Percentiles rank a stretch among this genome's conserved stretches.
Evolutionary conservation across 2,888 invertebrate genomes (phyloP).

Genomic region (Melinaea marsaeus): DNA sequence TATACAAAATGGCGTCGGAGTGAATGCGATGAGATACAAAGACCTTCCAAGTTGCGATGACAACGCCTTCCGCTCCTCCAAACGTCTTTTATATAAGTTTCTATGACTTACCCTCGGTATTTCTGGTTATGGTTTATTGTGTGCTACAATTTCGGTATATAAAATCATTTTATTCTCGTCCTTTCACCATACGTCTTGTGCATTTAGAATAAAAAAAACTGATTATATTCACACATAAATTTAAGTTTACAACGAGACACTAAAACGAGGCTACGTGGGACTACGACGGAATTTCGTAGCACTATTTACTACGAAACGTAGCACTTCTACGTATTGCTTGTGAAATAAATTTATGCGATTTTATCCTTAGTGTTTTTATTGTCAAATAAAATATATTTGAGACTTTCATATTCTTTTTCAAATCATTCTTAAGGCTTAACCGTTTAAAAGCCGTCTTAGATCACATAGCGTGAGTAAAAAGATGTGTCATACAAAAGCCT

Average conservation of each 20-base stretch:
- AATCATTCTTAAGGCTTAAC: constrained; percentile 6
- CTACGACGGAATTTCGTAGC: constrained; percentile 10
- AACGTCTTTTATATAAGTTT: constrained; percentile 31
- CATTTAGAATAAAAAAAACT: too few relatives aligned
- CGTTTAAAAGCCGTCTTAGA: constrained; percentile 23
- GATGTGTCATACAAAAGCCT: constrained; percentile 15
- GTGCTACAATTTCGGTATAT: background rate
- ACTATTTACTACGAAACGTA: constrained; percentile 13
- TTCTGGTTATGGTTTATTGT: too few relatives aligned
- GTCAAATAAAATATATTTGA: background rate
- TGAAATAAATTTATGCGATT: background rate
- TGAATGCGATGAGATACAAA: constrained; percentile 20
- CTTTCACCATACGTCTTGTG: too few relatives aligned
- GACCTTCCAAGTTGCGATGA: constrained; percentile 28
- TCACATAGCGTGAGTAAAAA: constrained; percentile 24
- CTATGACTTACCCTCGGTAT: constrained; percentile 13
- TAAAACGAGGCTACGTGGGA: background rate
- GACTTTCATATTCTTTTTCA: constrained; percentile 7
- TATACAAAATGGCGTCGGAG: constrained; percentile 19
- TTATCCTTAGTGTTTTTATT: background rate
- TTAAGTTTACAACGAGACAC: background rate
- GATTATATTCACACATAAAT: background rate
- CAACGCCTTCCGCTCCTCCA: constrained; percentile 29
- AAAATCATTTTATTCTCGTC: constrained; percentile 9
- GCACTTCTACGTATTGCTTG: constrained; percentile 6